Percentiles rank a stretch among this genome's conserved stretches.
These are phyloP conservation scores for Lampropteryx suffumata DNA, from an alignment of 2,888 invertebrate species.

Conservation along the genomic window DNA sequence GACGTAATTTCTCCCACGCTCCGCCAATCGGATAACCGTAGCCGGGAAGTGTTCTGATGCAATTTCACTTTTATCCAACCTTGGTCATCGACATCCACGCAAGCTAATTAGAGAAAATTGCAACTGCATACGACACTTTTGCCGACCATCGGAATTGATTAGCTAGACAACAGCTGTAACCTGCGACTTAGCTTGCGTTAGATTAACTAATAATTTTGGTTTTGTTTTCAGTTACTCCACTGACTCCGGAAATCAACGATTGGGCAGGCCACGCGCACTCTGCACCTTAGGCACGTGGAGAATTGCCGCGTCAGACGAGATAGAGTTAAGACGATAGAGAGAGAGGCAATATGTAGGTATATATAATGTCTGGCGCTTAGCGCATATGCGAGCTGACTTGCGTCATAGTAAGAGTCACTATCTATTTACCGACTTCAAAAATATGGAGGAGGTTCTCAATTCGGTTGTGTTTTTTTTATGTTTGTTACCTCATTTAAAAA, in stretches of 20 bases:
- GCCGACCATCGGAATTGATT: neutral
- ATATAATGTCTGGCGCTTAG: too few species aligned
- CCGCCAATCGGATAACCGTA: conserved; percentile 48
- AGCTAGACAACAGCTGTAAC: neutral
- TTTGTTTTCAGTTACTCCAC: neutral
- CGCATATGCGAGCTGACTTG: too few species aligned
- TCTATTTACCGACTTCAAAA: too few species aligned
- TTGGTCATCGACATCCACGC: conserved; percentile 60
- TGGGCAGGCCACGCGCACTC: too few species aligned
- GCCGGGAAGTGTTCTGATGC: conserved; percentile 53
- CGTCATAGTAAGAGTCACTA: too few species aligned
- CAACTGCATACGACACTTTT: conserved; percentile 29
- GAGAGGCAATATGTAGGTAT: too few species aligned
- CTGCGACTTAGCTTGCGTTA: neutral
- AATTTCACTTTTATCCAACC: conserved; percentile 70
- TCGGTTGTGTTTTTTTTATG: too few species aligned
- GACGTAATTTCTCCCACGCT: conserved; percentile 53
- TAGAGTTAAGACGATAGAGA: too few species aligned
- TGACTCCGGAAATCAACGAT: neutral
- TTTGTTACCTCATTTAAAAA: too few species aligned
- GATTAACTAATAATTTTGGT: neutral
- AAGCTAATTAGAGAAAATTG: conserved; percentile 47
- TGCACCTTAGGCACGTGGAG: too few species aligned
- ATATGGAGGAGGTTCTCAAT: too few species aligned
- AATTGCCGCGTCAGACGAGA: too few species aligned